phyloP scores from a whole-genome alignment of 92 coral and sea anemone species.

The Pocillopora meandrina region DNA sequence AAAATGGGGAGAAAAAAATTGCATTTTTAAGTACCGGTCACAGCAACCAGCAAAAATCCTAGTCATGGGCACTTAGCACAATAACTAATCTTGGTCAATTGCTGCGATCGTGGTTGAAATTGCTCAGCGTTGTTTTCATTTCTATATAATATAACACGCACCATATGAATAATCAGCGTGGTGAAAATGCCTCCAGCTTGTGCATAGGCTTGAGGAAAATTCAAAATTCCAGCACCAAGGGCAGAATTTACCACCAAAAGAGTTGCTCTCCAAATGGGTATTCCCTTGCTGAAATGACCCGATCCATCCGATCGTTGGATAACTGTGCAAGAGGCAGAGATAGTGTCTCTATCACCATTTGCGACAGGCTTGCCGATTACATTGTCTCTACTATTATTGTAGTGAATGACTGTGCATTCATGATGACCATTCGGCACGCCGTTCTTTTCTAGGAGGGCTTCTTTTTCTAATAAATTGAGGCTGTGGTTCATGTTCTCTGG shows the following conservation, averaged over 20 bases:
- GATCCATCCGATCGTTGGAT: constrained; percentile 52
- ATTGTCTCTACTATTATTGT: constrained; percentile 4
- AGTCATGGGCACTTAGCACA: too few species aligned
- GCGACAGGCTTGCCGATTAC: constrained; percentile 2
- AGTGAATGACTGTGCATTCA: not conserved
- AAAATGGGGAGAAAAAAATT: too few species aligned
- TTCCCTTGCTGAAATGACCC: constrained; percentile 52
- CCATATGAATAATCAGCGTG: too few species aligned
- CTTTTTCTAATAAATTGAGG: constrained; percentile 17
- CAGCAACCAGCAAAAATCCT: too few species aligned
- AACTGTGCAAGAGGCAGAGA: constrained; percentile 47
- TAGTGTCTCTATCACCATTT: constrained; percentile 40
- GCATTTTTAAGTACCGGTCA: too few species aligned
- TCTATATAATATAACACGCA: too few species aligned
- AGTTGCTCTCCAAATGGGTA: constrained; percentile 82
- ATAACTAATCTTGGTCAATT: too few species aligned
- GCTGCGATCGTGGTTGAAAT: too few species aligned
- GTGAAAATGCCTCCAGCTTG: constrained; percentile 80
- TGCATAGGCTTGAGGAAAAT: constrained; percentile 92
- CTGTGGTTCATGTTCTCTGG: constrained; percentile 16
- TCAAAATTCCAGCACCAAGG: constrained; percentile 94
- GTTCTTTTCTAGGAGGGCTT: constrained; percentile 12
- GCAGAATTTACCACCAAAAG: constrained; percentile 89
- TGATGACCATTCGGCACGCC: not conserved
- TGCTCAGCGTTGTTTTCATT: too few species aligned